Base-by-base conservation (phyloP, 2,113 vertebrate genomes). In the Corythaixoides concolor region DNA sequence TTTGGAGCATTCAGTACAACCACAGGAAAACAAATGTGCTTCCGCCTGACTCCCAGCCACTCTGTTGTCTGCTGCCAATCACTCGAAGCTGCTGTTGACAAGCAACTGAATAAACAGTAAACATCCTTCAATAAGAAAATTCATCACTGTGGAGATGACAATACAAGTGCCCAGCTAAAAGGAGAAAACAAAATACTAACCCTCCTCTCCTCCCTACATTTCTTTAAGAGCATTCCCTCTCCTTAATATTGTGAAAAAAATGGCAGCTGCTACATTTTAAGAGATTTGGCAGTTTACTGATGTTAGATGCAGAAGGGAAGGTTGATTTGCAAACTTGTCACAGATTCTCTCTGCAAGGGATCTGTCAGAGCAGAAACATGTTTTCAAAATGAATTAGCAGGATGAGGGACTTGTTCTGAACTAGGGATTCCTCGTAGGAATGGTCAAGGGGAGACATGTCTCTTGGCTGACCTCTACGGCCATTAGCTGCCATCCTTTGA, bases 251-350 rank as follows among this genome's bases (percentile, higher is more conserved):
- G 52, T 32, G 13, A 75, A 50, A 87, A 87, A 95, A 96, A 90
- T 41, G 33, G 32, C 41, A 91, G 64, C 50, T 76, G 58, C 47
- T 77, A 30, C 28, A 19, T 89, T 91, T 84, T 79, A 72, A 90
- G 43, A 35, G n/a, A 75, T 58, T 74, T 68, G 76, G 62, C 64
- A 73, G 17, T 72, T 86, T 50, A n/a, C 58, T 59, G 56, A 74
- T 64, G 24, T 50, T 73, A 88, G 41, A 64, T 41, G 56, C 62
- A 86, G 88, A 93, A 77, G 50, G n/a, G 41, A 72, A 82, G 33
- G 41, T 16, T 80, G 55, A 96, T 97, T 94, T 97, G 85, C 59
- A 97, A 68, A 83, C 89, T 74, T 82, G 74, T 93, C 95, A 93
- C 86, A 67, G 56, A 92, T 73, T 87, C 79, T 87, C 52, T 80